Evolutionary conservation across 2,797 vertebrate genomes (phyloP).

Genomic region (Protosalanx chinensis): DNA sequence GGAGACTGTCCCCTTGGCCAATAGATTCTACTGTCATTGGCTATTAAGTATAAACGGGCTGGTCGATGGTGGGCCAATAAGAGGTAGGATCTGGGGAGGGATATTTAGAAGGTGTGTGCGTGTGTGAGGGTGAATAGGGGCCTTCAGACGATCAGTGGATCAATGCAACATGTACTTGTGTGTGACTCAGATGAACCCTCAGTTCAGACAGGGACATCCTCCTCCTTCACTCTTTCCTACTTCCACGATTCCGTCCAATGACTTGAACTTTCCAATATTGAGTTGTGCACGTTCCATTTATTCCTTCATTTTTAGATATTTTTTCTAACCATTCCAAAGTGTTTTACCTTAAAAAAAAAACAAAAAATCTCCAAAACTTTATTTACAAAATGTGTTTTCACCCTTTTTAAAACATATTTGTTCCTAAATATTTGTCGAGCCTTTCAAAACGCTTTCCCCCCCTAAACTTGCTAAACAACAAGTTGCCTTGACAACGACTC

Average conservation of each 20-base stretch:
- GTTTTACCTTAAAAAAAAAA: too few species aligned
- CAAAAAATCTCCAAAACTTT: too few species aligned
- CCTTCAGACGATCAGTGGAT: neutral
- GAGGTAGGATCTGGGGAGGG: neutral
- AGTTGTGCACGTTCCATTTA: too few species aligned
- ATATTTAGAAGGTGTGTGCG: neutral
- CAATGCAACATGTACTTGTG: neutral
- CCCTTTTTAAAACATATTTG: too few species aligned
- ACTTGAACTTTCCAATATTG: too few species aligned
- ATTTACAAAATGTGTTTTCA: too few species aligned
- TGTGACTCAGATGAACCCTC: neutral
- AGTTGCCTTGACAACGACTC: too few species aligned
- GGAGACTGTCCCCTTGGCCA: neutral
- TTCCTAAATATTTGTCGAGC: too few species aligned
- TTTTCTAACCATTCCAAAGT: too few species aligned
- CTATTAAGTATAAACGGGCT: conserved; percentile 26
- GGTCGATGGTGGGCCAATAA: conserved; percentile 16
- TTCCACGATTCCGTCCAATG: neutral
- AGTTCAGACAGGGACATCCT: neutral
- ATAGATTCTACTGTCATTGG: conserved; percentile 13
- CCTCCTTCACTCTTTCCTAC: neutral
- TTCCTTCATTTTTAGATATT: too few species aligned
- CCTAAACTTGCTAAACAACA: too few species aligned
- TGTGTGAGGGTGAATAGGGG: neutral
- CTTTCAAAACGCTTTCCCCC: too few species aligned